A percentile compares a stretch with the other conserved stretches of the same genome.
Evolutionary conservation across 2,888 invertebrate species (phyloP).

Genomic region (Dolomedes plantarius): DNA sequence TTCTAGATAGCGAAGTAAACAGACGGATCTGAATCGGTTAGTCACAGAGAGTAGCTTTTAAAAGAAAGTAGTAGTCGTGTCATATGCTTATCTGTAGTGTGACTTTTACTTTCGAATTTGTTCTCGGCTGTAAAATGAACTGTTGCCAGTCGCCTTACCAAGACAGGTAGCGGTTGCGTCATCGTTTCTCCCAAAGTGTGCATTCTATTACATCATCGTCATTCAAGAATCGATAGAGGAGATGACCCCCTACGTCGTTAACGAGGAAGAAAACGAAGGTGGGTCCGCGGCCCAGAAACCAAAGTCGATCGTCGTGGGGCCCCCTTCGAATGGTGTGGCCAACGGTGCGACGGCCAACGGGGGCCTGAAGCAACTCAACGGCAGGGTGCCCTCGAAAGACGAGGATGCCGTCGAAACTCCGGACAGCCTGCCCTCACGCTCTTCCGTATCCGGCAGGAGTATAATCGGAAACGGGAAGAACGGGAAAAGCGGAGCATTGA

Average conservation of each 20-base stretch:
- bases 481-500: constrained; percentile 61
- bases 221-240: not conserved
- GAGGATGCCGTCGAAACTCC: constrained; percentile 52
- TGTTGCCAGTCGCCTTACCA: no score
- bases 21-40: no score
- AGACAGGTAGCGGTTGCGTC: no score
- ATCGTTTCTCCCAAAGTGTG: no score
- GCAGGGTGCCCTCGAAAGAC: constrained; percentile 29
- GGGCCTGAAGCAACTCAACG: constrained; percentile 25
- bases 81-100: no score
- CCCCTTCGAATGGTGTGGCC: constrained; percentile 25
- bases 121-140: no score
- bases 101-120: no score
- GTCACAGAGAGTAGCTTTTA: no score
- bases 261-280: constrained; percentile 51
- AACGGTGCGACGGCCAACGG: constrained; percentile 13
- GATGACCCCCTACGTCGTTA: constrained; percentile 68
- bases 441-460: constrained; percentile 61
- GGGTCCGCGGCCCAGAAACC: constrained; percentile 52
- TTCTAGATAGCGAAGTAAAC: no score
- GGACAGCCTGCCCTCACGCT: constrained; percentile 62
- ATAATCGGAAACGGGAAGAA: constrained; percentile 70
- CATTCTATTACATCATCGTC: not conserved
- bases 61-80: no score
- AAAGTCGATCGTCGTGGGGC: constrained; percentile 60